A percentile compares a stretch with the other conserved stretches of the same genome.
phyloP scores from a whole-genome alignment of 2,113 vertebrate species.

The Syrmaticus mikado region DNA sequence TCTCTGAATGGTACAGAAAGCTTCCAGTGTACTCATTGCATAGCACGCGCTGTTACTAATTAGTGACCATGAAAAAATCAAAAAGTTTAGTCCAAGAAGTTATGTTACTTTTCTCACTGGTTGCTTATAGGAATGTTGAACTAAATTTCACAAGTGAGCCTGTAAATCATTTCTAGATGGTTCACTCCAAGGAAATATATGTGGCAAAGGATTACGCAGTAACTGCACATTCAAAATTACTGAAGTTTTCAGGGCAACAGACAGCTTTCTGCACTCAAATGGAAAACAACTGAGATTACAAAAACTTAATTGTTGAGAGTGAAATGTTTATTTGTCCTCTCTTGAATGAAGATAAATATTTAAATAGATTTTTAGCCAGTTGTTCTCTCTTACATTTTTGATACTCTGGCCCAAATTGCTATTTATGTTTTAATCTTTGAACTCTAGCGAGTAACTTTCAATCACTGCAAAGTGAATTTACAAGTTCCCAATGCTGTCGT shows the following conservation, averaged over 20 bases:
- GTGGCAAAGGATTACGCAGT: neutral
- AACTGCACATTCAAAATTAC: neutral
- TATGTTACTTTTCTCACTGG: neutral
- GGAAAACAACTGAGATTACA: neutral
- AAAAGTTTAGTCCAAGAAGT: neutral
- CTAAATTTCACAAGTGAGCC: conserved; percentile 12
- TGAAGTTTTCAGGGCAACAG: neutral
- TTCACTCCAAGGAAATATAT: conserved; percentile 13
- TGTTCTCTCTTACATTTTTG: conserved; percentile 10
- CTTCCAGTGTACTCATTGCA: neutral
- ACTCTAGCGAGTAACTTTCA: conserved; percentile 27
- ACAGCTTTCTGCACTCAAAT: neutral
- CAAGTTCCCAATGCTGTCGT: conserved; percentile 5
- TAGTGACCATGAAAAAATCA: conserved; percentile 9
- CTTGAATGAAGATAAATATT: neutral
- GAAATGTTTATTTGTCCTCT: neutral
- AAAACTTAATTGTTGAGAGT: neutral
- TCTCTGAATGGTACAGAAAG: neutral
- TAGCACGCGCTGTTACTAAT: neutral
- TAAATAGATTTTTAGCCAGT: conserved; percentile 17
- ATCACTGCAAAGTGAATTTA: conserved; percentile 24
- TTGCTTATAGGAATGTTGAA: neutral
- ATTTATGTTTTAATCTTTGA: conserved; percentile 56
- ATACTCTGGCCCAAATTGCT: conserved; percentile 26
- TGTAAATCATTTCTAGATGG: conserved; percentile 57